Base-by-base conservation (phyloP, 92 coral and sea anemone genomes). In the Actinostola sp. region DNA sequence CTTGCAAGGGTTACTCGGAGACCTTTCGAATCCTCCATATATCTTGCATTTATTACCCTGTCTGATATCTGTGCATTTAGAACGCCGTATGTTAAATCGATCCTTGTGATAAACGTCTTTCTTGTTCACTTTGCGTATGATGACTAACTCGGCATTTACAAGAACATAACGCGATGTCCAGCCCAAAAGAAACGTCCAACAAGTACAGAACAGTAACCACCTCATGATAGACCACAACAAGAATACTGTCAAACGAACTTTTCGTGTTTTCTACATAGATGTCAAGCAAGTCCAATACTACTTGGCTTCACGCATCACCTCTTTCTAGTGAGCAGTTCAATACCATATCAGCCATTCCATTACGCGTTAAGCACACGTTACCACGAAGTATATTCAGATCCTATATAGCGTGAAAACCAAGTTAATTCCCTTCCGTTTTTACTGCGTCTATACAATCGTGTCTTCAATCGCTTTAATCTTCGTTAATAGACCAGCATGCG, bases 21-120 rank as follows among this genome's bases (percentile, higher is more conserved):
- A 28, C 6, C 81, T 72, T 25, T 75, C 81, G 51, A 75, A 75
- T 1, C 81, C 81, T 8, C 73, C 81, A 25, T 75, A 75, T 8
- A 31, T 17, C 13, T 63, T 73, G 52, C 81, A 75, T 52, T 55
- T 63, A 20, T 75, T 75, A 0, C 61, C 60, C 17, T 66, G 60
- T n/a, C 61, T 23, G 10, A 75, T 75, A 25, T 63, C 69, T 17
- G 65, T 41, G 31, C 81, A 75, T 52, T 36, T 75, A 3, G 72
- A 46, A 16, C 63, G 43, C 23, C 63, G 72, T 32, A 75, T 75
- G 54, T 75, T 75, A 53, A 75, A 75, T 19, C 72, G 51, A 35
- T 75, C 81, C 49, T 32, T 75, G 65, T 75, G 81, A 25, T 21
- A 63, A 0, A 50, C 66, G 43, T 75, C 81, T 23, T 36, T 50